Conservation (phyloP, 2,113 vertebrate species). For the Malurus elegans region DNA sequence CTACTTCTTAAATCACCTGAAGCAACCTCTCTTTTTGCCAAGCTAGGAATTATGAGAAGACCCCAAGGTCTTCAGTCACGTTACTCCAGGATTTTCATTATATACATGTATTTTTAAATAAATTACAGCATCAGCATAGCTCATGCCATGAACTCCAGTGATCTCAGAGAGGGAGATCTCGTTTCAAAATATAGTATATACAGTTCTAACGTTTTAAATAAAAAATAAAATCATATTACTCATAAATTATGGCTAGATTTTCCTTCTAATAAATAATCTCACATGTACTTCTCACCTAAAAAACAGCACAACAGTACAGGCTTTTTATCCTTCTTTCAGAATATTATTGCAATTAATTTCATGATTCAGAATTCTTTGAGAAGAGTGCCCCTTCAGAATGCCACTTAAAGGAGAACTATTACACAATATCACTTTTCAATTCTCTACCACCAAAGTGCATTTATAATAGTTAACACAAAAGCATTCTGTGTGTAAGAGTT, state of each 20-base stretch:
- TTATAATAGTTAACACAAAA: not conserved
- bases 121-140: not conserved
- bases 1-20: not conserved
- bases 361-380: not conserved
- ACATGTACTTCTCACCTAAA: not conserved
- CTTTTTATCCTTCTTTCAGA: not conserved
- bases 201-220: not conserved
- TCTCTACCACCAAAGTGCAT: not conserved
- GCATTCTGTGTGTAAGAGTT: not conserved
- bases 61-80: not conserved
- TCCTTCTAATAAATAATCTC: not conserved
- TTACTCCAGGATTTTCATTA: not conserved
- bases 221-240: not conserved
- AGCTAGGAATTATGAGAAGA: not conserved
- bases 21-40: constrained; percentile 9
- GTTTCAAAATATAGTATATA: not conserved
- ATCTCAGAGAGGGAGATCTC: not conserved
- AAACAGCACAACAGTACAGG: not conserved
- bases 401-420: not conserved
- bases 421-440: not conserved
- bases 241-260: not conserved
- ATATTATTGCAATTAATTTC: not conserved
- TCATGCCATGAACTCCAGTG: not conserved
- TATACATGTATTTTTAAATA: not conserved
- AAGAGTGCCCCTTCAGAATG: not conserved